phyloP scores from a whole-genome alignment of 1,140 invertebrate genomes.

The Trachymyrmex cornetzi region DNA sequence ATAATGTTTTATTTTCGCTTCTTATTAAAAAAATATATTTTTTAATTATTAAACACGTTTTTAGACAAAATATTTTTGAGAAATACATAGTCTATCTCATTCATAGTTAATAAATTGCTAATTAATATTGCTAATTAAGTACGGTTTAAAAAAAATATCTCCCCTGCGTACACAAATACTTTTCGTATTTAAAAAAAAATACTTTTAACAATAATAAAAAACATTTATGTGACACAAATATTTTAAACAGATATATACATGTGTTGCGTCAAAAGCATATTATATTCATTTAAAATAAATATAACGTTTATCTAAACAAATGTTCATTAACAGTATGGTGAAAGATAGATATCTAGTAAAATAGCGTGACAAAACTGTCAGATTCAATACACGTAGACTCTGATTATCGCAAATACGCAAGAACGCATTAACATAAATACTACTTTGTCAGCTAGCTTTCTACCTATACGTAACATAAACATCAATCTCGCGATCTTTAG shows the following conservation, averaged over 20 bases:
- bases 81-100: too few species aligned
- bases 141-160: too few species aligned
- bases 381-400: background rate
- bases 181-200: too few species aligned
- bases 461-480: constrained; percentile 2
- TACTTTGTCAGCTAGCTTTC: background rate
- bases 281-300: background rate
- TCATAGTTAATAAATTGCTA: too few species aligned
- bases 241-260: background rate
- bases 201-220: background rate
- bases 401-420: background rate
- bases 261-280: background rate
- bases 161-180: too few species aligned
- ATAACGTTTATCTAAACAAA: background rate
- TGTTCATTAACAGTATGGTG: background rate
- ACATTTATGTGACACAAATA: background rate
- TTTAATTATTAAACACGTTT: too few species aligned
- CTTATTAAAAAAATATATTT: too few species aligned
- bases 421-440: constrained; percentile 10
- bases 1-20: too few species aligned
- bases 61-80: too few species aligned
- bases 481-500: background rate
- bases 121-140: too few species aligned
- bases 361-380: background rate
- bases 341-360: background rate